Evolutionary conservation across 2,888 invertebrate species (phyloP), one percentile per base, ranked within the genome.

Genomic region (Tetanocera ferruginea): DNA sequence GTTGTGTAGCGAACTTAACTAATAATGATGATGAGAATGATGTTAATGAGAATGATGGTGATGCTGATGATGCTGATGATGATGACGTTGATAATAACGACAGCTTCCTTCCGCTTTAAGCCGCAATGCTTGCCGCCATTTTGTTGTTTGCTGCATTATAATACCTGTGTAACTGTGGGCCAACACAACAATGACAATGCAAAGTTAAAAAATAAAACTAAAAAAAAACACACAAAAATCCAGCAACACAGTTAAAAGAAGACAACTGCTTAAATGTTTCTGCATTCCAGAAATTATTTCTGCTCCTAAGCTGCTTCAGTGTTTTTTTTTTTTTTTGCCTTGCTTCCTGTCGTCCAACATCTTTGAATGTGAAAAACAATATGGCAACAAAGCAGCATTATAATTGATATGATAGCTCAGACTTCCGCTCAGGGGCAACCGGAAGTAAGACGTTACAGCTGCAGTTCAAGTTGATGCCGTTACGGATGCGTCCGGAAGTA

Each of bases 321-420:
- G 5, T 19, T 11, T 23, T 23, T 60, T 14, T 19, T 34, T 31
- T 34, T 66, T 34, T 34, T 71, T 55, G n/a, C 69, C 19, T 5
- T 52, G 31, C 34, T 71, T 71, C 52, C 52, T 71, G 34, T 31
- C 71, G 71, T 52, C n/a, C 64, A n/a, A 31, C 34, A 31, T 17
- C 34, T 17, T n/a, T 37, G 73, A 62, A 73, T 62, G 49, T 25
- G 49, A 23, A 62, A 73, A 60, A 57, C 60, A 57, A 72, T 57
- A 25, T 37, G 72, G 23, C 62, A 43, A 14, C 72, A 60, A 72
- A 34, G 57, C 37, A 60, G 49, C 43, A 23, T 43, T 62, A 73
- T 62, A 73, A 62, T 73, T 73, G 73, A 73, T 62, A 73, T 73
- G 73, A 62, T 62, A 60, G 62, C 55, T 14, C 34, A 31, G n/a